Evolutionary conservation across 2,797 vertebrate genomes (phyloP), one percentile per base, ranked within the genome.

Genomic region (Tympanoctomys barrerae): DNA sequence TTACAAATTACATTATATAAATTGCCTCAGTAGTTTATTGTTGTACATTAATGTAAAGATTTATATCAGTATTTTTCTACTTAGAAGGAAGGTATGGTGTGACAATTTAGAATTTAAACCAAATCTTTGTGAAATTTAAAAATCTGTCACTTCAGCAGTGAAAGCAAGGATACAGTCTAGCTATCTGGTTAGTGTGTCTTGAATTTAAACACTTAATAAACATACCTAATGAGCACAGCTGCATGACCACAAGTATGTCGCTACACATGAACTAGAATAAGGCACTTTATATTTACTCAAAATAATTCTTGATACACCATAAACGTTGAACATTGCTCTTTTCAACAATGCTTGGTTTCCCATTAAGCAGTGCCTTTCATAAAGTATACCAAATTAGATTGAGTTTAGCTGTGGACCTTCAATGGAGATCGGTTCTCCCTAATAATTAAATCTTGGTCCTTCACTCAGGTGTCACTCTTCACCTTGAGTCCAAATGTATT

Each of bases 181-280:
- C 31, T 33, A 90, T 79, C 39, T 28, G 31, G 78, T 62, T 68
- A 93, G 24, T 73, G 86, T 61, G 31, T 14, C 52, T 59, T 57
- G 16, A 57, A 57, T 89, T 87, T 42, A 80, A 87, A 80, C 18
- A 46, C 73, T 84, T n/a, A 21, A 39, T n/a, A 31, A 24, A 64
- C 66, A 73, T 52, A 68, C 54, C 4, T 80, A 70, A 84, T 88
- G 49, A 81, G 54, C 33, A 59, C 36, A 21, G 66, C 42, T 85
- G 3, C 16, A 62, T 75, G 68, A 52, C 31, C 64, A 59, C 22
- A 49, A 87, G 62, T 16, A 31, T 61, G 73, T 87, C n/a, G 80
- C 78, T 93, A 46, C 6, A 39, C 62, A 22, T 70, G 59, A 90
- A 57, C 78, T 90, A 73, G 39, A 83, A 95, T 77, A 79, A 92